These are phyloP conservation scores for Drosophila crucigera DNA, from an alignment of 2,888 invertebrate genomes.

Conservation along the genomic window DNA sequence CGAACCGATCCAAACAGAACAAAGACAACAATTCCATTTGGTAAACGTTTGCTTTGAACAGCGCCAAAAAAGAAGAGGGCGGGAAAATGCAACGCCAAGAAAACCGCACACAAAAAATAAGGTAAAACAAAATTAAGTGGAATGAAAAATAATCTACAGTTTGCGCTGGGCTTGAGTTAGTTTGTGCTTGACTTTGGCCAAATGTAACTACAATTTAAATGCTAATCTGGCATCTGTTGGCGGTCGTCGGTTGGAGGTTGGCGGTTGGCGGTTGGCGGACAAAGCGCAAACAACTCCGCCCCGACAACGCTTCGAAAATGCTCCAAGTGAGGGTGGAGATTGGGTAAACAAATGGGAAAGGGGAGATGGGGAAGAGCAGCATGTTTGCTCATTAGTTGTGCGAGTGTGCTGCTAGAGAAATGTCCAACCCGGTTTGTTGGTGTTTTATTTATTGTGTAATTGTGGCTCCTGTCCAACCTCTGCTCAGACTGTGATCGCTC, in stretches of 20 bases:
- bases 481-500: slow-evolving; percentile 23
- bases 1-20: slow-evolving; percentile 40
- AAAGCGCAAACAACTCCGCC: slow-evolving; percentile 73
- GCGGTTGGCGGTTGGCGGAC: slow-evolving; percentile 35
- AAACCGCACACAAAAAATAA: slow-evolving; percentile 31
- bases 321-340: slow-evolving; percentile 47
- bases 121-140: slow-evolving; percentile 45
- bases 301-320: slow-evolving; percentile 29
- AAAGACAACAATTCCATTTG: slow-evolving; percentile 80
- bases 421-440: slow-evolving; percentile 24
- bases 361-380: slow-evolving; percentile 7
- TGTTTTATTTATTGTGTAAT: slow-evolving; percentile 63
- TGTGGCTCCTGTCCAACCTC: slow-evolving; percentile 51
- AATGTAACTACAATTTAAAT: slow-evolving; percentile 81
- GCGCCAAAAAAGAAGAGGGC: slow-evolving; percentile 43
- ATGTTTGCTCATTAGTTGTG: slow-evolving; percentile 69
- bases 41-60: slow-evolving; percentile 64
- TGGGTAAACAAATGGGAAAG: slow-evolving; percentile 1
- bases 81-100: slow-evolving; percentile 60
- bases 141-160: slow-evolving; percentile 73
- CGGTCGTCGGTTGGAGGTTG: slow-evolving; percentile 44
- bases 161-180: slow-evolving; percentile 52
- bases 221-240: slow-evolving; percentile 78
- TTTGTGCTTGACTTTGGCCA: slow-evolving; percentile 62
- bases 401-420: slow-evolving; percentile 18